Percentiles rank a stretch among this genome's conserved stretches.
Conservation (phyloP, 2,113 vertebrate species). For the Cromileptes altivelis region DNA sequence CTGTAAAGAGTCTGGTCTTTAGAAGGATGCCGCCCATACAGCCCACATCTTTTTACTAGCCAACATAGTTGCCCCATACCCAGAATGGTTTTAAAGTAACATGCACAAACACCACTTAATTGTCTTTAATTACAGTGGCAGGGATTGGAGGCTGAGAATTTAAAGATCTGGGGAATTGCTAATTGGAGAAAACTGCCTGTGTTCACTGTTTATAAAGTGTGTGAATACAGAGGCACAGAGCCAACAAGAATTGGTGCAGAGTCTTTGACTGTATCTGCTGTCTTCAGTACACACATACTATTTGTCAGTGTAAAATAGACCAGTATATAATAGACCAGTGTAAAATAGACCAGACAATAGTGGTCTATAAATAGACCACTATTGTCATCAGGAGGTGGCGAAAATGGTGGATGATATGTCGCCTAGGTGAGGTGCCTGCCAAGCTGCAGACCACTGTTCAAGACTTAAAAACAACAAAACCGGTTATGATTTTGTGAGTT, state of each 20-base stretch:
- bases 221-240: not conserved
- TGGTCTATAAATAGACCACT: too few relatives aligned
- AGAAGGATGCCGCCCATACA: not conserved
- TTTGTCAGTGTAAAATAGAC: too few relatives aligned
- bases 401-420: too few relatives aligned
- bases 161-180: not conserved
- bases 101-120: not conserved
- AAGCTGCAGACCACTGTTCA: too few relatives aligned
- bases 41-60: not conserved
- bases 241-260: not conserved
- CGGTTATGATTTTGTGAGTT: too few relatives aligned
- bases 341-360: too few relatives aligned
- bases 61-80: not conserved
- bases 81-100: not conserved
- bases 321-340: too few relatives aligned
- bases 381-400: too few relatives aligned
- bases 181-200: slow-evolving; percentile 5
- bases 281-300: too few relatives aligned
- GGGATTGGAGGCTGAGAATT: not conserved
- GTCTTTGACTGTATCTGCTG: too few relatives aligned
- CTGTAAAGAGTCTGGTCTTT: not conserved
- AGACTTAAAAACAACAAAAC: too few relatives aligned
- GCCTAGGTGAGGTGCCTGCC: too few relatives aligned
- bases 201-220: not conserved
- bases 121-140: not conserved